Evolutionary conservation across 2,797 vertebrate species (phyloP).

Genomic region (Emys orbicularis): DNA sequence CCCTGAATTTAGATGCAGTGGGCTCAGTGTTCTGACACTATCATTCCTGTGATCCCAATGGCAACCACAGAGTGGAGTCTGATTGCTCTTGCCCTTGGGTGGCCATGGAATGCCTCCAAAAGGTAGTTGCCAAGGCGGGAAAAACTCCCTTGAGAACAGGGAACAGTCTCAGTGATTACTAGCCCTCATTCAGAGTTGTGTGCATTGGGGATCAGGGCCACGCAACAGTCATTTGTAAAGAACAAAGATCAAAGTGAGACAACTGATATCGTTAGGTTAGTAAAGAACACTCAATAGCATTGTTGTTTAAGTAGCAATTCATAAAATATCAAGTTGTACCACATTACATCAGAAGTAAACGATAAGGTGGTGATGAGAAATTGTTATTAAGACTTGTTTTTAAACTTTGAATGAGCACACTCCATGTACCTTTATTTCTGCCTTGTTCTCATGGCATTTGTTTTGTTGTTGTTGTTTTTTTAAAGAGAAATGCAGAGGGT

Average conservation of each 20-base stretch:
- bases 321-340: neutral
- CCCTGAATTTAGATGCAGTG: neutral
- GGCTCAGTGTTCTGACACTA: neutral
- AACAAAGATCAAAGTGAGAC: neutral
- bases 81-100: neutral
- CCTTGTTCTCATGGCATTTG: neutral
- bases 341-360: neutral
- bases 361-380: neutral
- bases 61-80: neutral
- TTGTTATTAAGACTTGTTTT: neutral
- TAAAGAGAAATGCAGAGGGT: neutral
- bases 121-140: neutral
- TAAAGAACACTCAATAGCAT: neutral
- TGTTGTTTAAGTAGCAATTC: neutral
- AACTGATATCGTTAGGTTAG: accelerated
- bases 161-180: neutral
- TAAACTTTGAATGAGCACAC: neutral
- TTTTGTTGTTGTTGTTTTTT: neutral
- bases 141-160: neutral
- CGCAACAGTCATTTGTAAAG: neutral
- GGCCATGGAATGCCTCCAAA: neutral
- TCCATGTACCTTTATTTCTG: neutral
- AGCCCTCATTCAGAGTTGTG: accelerated
- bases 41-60: neutral
- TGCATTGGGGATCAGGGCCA: neutral